Evolutionary conservation across 2,888 invertebrate species (phyloP).

Genomic region (Notodromas monacha): DNA sequence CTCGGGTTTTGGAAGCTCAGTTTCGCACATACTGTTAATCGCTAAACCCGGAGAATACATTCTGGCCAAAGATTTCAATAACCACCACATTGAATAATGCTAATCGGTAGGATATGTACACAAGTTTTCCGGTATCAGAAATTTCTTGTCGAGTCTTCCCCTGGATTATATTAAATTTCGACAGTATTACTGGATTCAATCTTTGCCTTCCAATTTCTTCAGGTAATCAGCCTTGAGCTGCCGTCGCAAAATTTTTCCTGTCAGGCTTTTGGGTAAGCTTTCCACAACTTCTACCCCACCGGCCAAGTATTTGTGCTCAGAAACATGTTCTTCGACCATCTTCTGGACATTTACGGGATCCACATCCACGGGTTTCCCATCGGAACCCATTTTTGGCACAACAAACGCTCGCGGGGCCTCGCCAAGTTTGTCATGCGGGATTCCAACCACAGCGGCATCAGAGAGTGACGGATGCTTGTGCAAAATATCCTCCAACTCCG

Average conservation of each 20-base stretch:
- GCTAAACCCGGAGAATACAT: too few relatives aligned
- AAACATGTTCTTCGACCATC: conserved; percentile 21
- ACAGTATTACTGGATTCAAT: too few relatives aligned
- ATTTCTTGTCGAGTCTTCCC: too few relatives aligned
- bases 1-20: too few relatives aligned
- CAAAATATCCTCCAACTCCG: conserved; percentile 48
- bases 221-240: too few relatives aligned
- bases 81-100: too few relatives aligned
- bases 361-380: conserved; percentile 17
- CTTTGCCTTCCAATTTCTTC: too few relatives aligned
- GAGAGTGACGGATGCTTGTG: conserved; percentile 31
- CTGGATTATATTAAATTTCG: too few relatives aligned
- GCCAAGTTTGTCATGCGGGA: conserved; percentile 33
- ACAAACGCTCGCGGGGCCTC: conserved; percentile 43
- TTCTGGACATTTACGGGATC: conserved; percentile 11
- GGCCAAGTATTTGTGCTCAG: conserved; percentile 33
- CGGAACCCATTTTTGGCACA: conserved; percentile 24
- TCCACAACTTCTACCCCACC: conserved; percentile 38
- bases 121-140: too few relatives aligned
- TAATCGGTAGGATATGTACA: too few relatives aligned
- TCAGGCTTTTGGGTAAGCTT: conserved; percentile 39
- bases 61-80: too few relatives aligned
- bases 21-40: too few relatives aligned
- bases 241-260: conserved; percentile 44
- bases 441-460: conserved; percentile 48